Percentiles rank a stretch among this genome's conserved stretches.
These are phyloP conservation scores for Misgurnus anguillicaudatus DNA, from an alignment of 2,113 vertebrate species.

Conservation along the genomic window DNA sequence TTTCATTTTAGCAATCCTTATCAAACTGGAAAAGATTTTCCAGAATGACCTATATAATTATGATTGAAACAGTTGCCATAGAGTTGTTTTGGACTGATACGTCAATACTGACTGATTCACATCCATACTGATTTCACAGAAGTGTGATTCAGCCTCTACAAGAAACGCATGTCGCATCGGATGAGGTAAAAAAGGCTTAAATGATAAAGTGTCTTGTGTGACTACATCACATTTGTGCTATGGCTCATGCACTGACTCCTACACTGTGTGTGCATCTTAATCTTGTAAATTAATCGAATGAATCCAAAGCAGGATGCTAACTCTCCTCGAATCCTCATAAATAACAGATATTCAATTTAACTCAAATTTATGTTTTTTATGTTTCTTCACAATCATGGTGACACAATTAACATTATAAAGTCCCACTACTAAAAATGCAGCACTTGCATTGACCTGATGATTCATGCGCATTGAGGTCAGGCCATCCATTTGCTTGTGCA, in stretches of 20 bases:
- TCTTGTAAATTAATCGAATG: no score
- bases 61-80: neutral
- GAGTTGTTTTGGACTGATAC: neutral
- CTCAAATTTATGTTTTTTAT: no score
- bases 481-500: no score
- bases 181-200: constrained; percentile 13
- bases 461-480: no score
- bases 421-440: no score
- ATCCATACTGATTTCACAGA: neutral
- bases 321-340: no score
- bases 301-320: no score
- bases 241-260: constrained; percentile 27
- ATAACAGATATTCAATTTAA: no score
- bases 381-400: no score
- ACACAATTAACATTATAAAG: no score
- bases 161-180: neutral
- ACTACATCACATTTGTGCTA: constrained; percentile 35
- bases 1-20: no score
- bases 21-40: neutral
- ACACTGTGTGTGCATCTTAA: constrained; percentile 6
- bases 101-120: constrained; percentile 5
- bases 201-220: neutral
- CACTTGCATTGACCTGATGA: no score
- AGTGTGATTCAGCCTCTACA: constrained; percentile 29
- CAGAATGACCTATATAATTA: neutral